phyloP scores from a whole-genome alignment of 2,797 vertebrate genomes.

The Selene dorsalis region DNA sequence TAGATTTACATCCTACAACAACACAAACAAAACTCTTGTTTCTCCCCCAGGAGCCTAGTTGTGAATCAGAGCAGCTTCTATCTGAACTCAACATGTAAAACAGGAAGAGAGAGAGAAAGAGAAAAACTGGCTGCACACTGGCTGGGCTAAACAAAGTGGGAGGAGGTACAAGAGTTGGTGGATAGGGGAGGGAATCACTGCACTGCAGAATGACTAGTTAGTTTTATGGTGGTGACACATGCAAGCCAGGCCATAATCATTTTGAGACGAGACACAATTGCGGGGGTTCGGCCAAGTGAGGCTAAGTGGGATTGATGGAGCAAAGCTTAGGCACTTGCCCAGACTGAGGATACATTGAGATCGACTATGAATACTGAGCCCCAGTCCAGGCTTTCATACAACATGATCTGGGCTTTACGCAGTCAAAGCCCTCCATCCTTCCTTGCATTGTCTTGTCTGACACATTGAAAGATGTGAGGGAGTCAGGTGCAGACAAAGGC shows the following conservation, averaged over 20 bases:
- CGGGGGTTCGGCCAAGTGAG: constrained; percentile 66
- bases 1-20: constrained; percentile 84
- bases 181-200: constrained; percentile 34
- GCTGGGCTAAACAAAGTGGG: constrained; percentile 47
- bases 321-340: constrained; percentile 58
- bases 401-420: constrained; percentile 80
- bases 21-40: constrained; percentile 83
- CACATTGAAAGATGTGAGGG: constrained; percentile 83
- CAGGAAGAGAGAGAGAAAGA: constrained; percentile 47
- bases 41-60: constrained; percentile 77
- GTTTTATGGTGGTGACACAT: constrained; percentile 61
- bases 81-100: constrained; percentile 61
- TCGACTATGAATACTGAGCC: constrained; percentile 71
- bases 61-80: constrained; percentile 75
- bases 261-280: constrained; percentile 67
- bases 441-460: constrained; percentile 79
- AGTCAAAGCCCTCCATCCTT: constrained; percentile 76
- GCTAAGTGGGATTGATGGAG: constrained; percentile 77
- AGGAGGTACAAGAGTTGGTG: constrained; percentile 33
- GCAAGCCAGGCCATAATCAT: constrained; percentile 67
- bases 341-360: constrained; percentile 68
- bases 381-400: constrained; percentile 66
- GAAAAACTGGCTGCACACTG: constrained; percentile 31
- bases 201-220: constrained; percentile 39
- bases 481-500: constrained; percentile 80